Evolutionary conservation across 2,888 invertebrate genomes (phyloP), one percentile per base, ranked within the genome.

Genomic region (Papilio demoleus): DNA sequence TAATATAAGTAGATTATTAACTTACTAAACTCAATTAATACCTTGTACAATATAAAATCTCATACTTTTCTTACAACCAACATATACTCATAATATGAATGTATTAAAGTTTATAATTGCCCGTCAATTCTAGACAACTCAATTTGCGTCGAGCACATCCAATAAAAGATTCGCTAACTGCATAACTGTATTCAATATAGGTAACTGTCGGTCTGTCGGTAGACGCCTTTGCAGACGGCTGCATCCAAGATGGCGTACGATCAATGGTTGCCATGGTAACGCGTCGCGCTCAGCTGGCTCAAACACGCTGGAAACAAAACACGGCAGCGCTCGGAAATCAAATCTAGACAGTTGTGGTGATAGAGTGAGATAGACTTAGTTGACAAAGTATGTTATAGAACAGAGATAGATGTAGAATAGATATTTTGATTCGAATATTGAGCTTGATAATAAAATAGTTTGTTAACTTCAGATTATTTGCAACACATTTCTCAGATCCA

Each of bases 241-340:
- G 90, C 88, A 89, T 85, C 77, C 86, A 91, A 90, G 77, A 90
- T 90, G 90, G 88, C 87, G 82, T 75, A 75, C 89, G 90, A 91
- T 91, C 91, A 91, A 91, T 91, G 88, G 90, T 88, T 74, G 74
- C 87, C 87, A 88, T 89, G 82, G 80, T 76, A 85, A 90, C 89
- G 91, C 90, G 90, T 90, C 85, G 78, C 79, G 78, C 84, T 85
- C 87, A 87, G 88, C 87, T 87, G 87, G 76, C 79, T 85, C 82
- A 81, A 86, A 83, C 73, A 75, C 71, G 77, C 84, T 82, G 86
- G 84, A 84, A 83, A 77, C 82, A 83, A 82, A 84, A 83, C 80
- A 80, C 71, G 78, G 77, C 68, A 75, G 78, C 70, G 69, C n/a
- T 45, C 42, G 17, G 17, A 9, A 45, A 19, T 70, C 67, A n/a